Percentiles rank a stretch among this genome's conserved stretches.
These are phyloP conservation scores for Melipona beecheii DNA, from an alignment of 2,888 invertebrate genomes.

Conservation along the genomic window DNA sequence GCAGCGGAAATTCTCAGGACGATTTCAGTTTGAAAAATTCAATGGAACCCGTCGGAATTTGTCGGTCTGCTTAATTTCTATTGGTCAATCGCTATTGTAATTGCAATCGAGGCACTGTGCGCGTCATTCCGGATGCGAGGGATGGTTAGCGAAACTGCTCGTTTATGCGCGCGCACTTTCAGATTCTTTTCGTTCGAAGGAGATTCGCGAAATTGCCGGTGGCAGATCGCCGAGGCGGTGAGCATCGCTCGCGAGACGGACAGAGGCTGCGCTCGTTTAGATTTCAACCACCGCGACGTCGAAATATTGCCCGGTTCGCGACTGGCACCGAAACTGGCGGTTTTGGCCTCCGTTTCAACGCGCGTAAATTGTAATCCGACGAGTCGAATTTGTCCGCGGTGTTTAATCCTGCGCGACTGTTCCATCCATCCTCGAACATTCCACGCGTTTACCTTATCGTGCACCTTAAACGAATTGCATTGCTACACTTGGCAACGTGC, in stretches of 20 bases:
- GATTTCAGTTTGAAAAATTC: too few species aligned
- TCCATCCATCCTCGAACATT: neutral
- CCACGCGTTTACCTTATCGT: neutral
- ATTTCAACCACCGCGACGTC: constrained; percentile 64
- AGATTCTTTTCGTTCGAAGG: constrained; percentile 52
- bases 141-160: constrained; percentile 38
- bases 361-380: constrained; percentile 50
- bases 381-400: constrained; percentile 37
- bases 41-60: too few species aligned
- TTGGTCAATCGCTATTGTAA: neutral
- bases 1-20: too few species aligned
- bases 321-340: constrained; percentile 25
- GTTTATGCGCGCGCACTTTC: constrained; percentile 52
- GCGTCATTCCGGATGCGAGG: constrained; percentile 51
- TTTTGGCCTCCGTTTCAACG: constrained; percentile 16
- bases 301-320: constrained; percentile 46
- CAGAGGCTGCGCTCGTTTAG: constrained; percentile 44
- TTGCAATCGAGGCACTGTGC: neutral
- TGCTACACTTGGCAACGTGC: too few species aligned
- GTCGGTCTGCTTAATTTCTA: neutral
- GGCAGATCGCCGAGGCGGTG: constrained; percentile 37
- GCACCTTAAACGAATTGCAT: neutral
- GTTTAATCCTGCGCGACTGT: constrained; percentile 23
- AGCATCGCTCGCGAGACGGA: constrained; percentile 27
- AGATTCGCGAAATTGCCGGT: constrained; percentile 59